Evolutionary conservation across 2,888 invertebrate species (phyloP), one percentile per base, ranked within the genome.

Genomic region (Drosophila acutilabella): DNA sequence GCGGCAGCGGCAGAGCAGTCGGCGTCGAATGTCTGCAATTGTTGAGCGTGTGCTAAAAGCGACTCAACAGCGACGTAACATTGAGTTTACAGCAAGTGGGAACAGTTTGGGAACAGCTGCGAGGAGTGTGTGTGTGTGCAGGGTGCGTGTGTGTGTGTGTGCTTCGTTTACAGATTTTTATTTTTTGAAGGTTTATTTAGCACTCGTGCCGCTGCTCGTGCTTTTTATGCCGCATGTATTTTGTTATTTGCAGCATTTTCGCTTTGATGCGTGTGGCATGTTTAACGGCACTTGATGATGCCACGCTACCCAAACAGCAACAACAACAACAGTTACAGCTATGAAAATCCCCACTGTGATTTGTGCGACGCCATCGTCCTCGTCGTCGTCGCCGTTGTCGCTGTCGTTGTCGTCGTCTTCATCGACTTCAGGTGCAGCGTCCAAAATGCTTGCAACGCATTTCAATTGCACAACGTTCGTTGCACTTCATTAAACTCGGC

Each of bases 401-500:
- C 11, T n/a, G 23, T 4, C 52, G 11, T 41, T 23, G 14, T 14
- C 69, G 33, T 45, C 56, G 57, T 38, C 64, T 33, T 47, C 54
- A 7, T 38, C 52, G 53, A 47, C 36, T 56, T 59, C 74, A 73
- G 78, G 65, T 76, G 51, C 18, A 45, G 20, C 50, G 50, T 26
- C 64, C 53, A 56, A 70, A 30, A 66, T 51, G 64, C 71, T 50
- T 59, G 71, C 75, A 83, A 78, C 69, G 88, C 81, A 76, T 80
- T 82, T 74, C 87, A 86, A 85, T 88, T 79, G 88, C 80, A 72
- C 74, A 67, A 64, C 68, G 64, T 80, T 71, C 71, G 86, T 83
- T 82, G 83, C 88, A 83, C 83, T 88, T 83, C 88, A 83, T 83
- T 83, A 86, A 81, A 67, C 88, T 71, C 82, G 36, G 13, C 77